Conservation (phyloP, 2,888 invertebrate genomes). For the Aspidapion aeneum region DNA sequence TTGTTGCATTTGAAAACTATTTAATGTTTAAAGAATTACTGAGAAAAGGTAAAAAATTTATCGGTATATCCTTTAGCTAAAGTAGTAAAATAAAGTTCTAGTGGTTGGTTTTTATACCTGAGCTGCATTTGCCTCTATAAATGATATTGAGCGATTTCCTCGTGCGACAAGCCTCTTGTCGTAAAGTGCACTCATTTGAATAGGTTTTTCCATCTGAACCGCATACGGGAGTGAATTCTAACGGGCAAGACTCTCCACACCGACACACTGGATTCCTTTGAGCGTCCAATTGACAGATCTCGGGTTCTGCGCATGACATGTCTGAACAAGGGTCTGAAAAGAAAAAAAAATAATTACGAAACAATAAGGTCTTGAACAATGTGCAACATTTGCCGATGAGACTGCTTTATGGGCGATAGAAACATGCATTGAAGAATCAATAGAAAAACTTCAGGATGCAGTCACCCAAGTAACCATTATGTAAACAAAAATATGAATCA, state of each 20-base stretch:
- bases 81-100: too few relatives aligned
- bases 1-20: too few relatives aligned
- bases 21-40: too few relatives aligned
- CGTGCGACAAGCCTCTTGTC: constrained; percentile 76
- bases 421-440: too few relatives aligned
- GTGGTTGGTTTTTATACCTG: too few relatives aligned
- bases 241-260: constrained; percentile 75
- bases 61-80: too few relatives aligned
- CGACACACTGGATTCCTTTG: constrained; percentile 73
- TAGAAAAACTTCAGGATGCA: too few relatives aligned
- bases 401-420: too few relatives aligned
- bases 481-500: too few relatives aligned
- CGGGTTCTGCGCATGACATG: constrained; percentile 71
- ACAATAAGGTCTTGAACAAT: background rate
- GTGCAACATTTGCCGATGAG: too few relatives aligned
- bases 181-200: constrained; percentile 78
- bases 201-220: constrained; percentile 79
- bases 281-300: constrained; percentile 79
- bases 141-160: constrained; percentile 72
- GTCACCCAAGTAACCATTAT: too few relatives aligned
- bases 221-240: constrained; percentile 71
- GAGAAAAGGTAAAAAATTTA: too few relatives aligned
- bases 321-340: constrained; percentile 80
- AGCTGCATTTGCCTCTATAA: constrained; percentile 78
- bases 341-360: constrained; percentile 13